phyloP scores from a whole-genome alignment of 53 echinoderm and acorn worm genomes.

The Patiria pectinifera region DNA sequence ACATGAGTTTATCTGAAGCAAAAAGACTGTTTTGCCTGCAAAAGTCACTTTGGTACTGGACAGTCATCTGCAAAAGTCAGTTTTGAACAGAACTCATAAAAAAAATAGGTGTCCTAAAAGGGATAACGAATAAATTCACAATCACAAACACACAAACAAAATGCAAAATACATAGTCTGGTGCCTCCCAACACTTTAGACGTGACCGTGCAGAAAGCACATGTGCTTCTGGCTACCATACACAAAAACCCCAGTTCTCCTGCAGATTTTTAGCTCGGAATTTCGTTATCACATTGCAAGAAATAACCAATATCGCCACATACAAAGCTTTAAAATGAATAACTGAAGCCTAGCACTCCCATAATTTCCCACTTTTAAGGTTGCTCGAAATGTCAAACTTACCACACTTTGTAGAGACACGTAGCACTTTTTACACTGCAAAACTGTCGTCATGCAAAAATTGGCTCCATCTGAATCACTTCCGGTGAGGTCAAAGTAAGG shows the following conservation, averaged over 20 bases:
- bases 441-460: constrained; percentile 42
- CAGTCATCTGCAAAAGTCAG: no score
- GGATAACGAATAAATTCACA: no score
- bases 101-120: no score
- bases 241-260: neutral
- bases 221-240: constrained; percentile 3
- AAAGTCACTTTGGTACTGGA: no score
- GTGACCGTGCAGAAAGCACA: neutral
- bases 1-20: no score
- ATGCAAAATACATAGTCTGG: neutral
- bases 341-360: neutral
- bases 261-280: neutral
- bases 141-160: neutral
- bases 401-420: constrained; percentile 31
- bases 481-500: neutral
- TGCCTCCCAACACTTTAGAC: neutral
- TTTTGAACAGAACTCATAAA: no score
- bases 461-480: neutral
- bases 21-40: no score
- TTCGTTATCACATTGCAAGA: neutral
- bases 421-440: constrained; percentile 44
- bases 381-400: neutral
- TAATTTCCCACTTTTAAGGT: neutral
- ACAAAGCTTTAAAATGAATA: neutral
- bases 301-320: neutral